phyloP scores from a whole-genome alignment of 1,140 invertebrate genomes.

The Drosophila parabipectinata region DNA sequence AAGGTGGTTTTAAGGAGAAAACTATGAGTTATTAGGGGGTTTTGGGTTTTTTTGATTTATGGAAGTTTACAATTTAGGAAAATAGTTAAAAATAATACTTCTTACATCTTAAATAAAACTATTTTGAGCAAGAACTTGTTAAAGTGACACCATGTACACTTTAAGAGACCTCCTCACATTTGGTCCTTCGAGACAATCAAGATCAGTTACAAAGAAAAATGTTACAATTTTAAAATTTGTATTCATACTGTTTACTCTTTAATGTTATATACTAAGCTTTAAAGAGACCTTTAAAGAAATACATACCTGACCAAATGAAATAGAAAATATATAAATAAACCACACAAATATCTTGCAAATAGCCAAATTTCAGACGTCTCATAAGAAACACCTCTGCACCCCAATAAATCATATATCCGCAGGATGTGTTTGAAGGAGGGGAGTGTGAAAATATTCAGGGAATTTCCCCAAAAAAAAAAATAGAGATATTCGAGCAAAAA shows the following conservation, averaged over 20 bases:
- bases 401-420: conserved; percentile 1
- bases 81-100: too few species aligned
- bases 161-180: too few species aligned
- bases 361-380: not conserved
- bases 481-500: not conserved
- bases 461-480: conserved; percentile 17
- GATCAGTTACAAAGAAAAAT: too few species aligned
- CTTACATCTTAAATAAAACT: too few species aligned
- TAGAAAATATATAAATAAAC: not conserved
- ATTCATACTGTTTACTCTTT: too few species aligned
- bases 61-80: too few species aligned
- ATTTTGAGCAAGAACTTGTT: too few species aligned
- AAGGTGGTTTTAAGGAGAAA: not conserved
- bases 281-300: not conserved
- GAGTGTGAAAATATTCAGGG: conserved; percentile 25
- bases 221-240: too few species aligned
- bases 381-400: not conserved
- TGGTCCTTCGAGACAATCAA: too few species aligned
- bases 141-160: too few species aligned
- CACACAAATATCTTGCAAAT: not conserved
- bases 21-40: not conserved
- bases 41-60: too few species aligned
- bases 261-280: too few species aligned
- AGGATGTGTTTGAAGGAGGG: not conserved
- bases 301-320: not conserved